Base-by-base conservation (phyloP, 1,140 invertebrate genomes). In the Papilio machaon region DNA sequence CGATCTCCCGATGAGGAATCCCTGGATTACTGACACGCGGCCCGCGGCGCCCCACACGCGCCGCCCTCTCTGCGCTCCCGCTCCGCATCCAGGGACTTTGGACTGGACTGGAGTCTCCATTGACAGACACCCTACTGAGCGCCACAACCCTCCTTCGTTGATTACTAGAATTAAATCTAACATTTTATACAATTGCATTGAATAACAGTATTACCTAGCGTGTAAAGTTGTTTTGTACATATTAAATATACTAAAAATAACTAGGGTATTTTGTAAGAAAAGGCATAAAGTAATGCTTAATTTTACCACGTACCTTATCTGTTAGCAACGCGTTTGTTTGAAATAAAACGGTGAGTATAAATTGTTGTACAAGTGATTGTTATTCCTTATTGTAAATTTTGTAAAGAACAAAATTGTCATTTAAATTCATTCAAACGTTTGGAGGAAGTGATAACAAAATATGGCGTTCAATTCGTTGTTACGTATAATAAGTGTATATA, bases 11-110 rank as follows among this genome's bases (percentile, higher is more conserved):
- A 95, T 76, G 94, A 95, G 46, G 91, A 93, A 43, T 95, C 94
- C 30, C 64, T 95, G 90, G 93, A 94, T 84, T 95, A 95, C 94
- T 95, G 95, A 95, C 95, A 95, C 83, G 92, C 91, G 90, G 94
- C 94, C 83, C 92, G 93, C 93, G 93, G 93, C 85, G 90, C 90
- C 47, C 90, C 89, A 52, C 92, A 92, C 86, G 94, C 92, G 85
- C 94, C 90, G 90, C 93, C 86, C 0, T 92, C 88, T 13, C 88
- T 91, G 35, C 91, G 91, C 82, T 95, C 90, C 13, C 85, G 93
- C 10, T 93, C 94, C 47, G 89, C 89, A 3, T 93, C 91, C 74
- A 90, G 92, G 82, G 93, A 94, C 80, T 85, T 92, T 43, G 89
- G 92, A 19, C 88, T 94, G 80, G 95, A 95, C 85, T 95, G 95